Evolutionary conservation across 2,888 invertebrate genomes (phyloP), one percentile per base, ranked within the genome.

Genomic region (Ceriagrion tenellum): DNA sequence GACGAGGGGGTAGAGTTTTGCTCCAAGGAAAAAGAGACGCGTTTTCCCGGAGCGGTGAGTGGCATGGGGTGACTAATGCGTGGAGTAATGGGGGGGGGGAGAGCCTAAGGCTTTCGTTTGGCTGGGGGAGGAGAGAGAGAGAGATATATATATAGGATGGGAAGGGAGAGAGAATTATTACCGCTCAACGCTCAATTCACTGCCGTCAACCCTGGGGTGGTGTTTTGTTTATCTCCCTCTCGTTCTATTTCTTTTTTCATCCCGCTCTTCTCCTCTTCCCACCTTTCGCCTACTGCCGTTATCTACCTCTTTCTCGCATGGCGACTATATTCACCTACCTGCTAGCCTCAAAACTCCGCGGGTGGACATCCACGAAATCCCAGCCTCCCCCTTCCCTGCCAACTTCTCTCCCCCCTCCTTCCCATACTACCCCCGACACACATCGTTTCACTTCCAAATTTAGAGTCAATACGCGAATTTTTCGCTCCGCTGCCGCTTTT

Each of bases 131-230:
- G 63, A 20, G 91, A 30, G 10, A 59, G 56, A n/a, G n/a, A n/a
- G n/a, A n/a, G n/a, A n/a, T n/a, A n/a, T n/a, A n/a, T n/a, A n/a
- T n/a, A n/a, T n/a, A n/a, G 0, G 23, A 23, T n/a, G 90, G 59
- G 35, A 20, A 8, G 63, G 59, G 20, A 56, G 91, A 69, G 63
- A 63, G 91, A 55, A 91, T 91, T 69, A 91, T 91, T 91, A 63
- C 91, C 63, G 63, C 91, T 91, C 91, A 91, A 63, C 91, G 91
- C 91, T 91, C 91, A 63, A 91, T 91, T 63, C 47, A 91, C 91
- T 63, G 8, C 63, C 35, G 63, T 26, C 55, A 20, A n/a, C 81
- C 30, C 30, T 16, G 81, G 81, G 30, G 81, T 35, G 13, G 81
- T 81, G 35, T 81, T 81, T 35, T 35, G 30, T 81, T 23, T 74